Evolutionary conservation across 2,888 invertebrate species (phyloP).

Genomic region (Chrysotoxum bicinctum): DNA sequence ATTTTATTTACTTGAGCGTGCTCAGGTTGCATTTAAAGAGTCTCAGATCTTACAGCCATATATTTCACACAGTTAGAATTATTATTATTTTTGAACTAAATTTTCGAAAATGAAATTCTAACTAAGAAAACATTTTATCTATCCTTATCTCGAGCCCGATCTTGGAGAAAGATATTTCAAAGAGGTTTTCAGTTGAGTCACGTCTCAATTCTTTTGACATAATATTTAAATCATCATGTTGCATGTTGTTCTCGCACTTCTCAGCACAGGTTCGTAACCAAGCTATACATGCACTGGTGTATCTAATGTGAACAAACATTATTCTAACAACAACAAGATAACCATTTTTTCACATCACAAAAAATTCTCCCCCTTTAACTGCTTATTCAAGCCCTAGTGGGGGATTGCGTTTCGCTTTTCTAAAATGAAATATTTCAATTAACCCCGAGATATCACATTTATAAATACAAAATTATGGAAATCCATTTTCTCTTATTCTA

Average conservation of each 20-base stretch:
- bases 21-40: no score
- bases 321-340: not conserved
- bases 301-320: constrained; percentile 22
- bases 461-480: constrained; percentile 54
- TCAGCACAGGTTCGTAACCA: not conserved
- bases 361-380: not conserved
- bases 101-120: not conserved
- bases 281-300: not conserved
- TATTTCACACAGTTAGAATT: not conserved
- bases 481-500: constrained; percentile 27
- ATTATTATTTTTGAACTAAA: not conserved
- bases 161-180: not conserved
- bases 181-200: not conserved
- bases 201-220: not conserved
- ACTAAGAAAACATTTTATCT: not conserved
- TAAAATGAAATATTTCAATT: constrained; percentile 54
- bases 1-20: no score
- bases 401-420: not conserved
- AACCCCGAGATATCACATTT: constrained; percentile 25
- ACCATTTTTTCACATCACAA: not conserved
- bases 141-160: not conserved
- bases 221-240: not conserved
- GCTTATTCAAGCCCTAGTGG: not conserved
- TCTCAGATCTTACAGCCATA: no score
- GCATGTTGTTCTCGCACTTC: not conserved